These are phyloP conservation scores for Onthophagus taurus DNA, from an alignment of 1,140 invertebrate genomes.

Conservation along the genomic window DNA sequence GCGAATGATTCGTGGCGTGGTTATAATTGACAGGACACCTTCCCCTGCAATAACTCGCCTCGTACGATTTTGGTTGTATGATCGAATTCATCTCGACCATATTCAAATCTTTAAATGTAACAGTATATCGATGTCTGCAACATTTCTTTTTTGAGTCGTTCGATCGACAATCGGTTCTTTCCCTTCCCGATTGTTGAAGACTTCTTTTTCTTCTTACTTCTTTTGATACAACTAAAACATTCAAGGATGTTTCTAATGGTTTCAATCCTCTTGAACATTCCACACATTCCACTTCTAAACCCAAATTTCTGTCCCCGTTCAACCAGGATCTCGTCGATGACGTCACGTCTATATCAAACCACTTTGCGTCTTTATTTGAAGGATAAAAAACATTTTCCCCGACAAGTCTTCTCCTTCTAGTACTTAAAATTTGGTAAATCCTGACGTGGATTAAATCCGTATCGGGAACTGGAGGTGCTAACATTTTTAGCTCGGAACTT, in stretches of 20 bases:
- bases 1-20: conserved; percentile 60
- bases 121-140: conserved; percentile 55
- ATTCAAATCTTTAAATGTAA: conserved; percentile 55
- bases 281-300: conserved; percentile 43
- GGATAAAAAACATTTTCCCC: conserved; percentile 27
- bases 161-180: conserved; percentile 6
- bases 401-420: conserved; percentile 23
- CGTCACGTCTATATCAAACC: conserved; percentile 49
- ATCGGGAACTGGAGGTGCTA: conserved; percentile 22
- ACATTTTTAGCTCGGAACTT: conserved; percentile 27
- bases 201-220: conserved; percentile 14
- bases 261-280: conserved; percentile 33
- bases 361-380: conserved; percentile 30
- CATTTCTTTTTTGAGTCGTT: conserved; percentile 43
- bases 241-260: conserved; percentile 33
- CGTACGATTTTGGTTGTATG: conserved; percentile 58
- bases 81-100: conserved; percentile 51
- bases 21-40: conserved; percentile 60
- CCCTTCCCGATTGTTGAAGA: not conserved
- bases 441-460: conserved; percentile 20
- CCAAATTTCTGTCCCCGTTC: conserved; percentile 38
- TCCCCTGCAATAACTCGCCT: conserved; percentile 64
- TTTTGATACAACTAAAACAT: conserved; percentile 37
- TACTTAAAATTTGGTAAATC: conserved; percentile 28
- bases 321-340: conserved; percentile 42